A percentile compares a stretch with the other conserved stretches of the same genome.
These are phyloP conservation scores for Genyomyrus donnyi DNA, from an alignment of 2,113 vertebrate species.

Conservation along the genomic window DNA sequence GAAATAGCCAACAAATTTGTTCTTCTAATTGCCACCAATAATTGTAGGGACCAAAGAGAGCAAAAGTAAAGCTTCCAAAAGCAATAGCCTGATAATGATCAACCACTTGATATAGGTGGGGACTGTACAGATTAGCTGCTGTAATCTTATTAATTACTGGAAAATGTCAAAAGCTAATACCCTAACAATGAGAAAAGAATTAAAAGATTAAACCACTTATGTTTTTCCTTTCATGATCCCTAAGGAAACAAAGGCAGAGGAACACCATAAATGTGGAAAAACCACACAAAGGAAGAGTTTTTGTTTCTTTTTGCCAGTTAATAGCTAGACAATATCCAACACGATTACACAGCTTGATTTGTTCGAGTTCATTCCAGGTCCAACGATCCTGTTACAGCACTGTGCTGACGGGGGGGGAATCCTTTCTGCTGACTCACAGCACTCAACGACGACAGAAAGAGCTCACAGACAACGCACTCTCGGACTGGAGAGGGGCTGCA, in stretches of 20 bases:
- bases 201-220: background rate
- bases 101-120: background rate
- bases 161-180: background rate
- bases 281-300: background rate
- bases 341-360: background rate
- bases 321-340: background rate
- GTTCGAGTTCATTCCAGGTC: background rate
- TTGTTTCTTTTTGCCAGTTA: background rate
- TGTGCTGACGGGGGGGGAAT: background rate
- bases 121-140: background rate
- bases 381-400: background rate
- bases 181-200: background rate
- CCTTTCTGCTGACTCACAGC: conserved; percentile 18
- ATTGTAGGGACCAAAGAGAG: background rate
- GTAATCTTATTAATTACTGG: conserved; percentile 6
- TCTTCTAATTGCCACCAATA: background rate
- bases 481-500: background rate
- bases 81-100: background rate
- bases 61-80: background rate
- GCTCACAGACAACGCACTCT: background rate
- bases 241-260: background rate
- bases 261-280: background rate
- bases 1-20: background rate
- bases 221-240: background rate
- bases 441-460: background rate